Evolutionary conservation across 1,140 invertebrate species (phyloP).

Genomic region (Dreissena polymorpha): DNA sequence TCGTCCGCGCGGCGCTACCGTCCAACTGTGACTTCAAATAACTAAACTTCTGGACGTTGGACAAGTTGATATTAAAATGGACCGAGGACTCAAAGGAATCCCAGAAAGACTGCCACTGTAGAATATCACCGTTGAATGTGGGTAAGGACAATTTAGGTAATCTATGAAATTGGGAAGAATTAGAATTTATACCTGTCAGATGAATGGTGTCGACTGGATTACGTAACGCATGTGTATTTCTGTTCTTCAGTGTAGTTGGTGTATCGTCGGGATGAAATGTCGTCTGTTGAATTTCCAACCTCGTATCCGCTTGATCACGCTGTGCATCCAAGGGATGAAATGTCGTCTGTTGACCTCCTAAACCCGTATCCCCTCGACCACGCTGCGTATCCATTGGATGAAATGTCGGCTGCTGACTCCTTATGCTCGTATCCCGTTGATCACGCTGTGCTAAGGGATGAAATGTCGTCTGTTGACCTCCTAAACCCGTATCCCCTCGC

Average conservation of each 20-base stretch:
- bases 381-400: too few relatives aligned
- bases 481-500: not conserved
- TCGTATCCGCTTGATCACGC: too few relatives aligned
- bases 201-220: too few relatives aligned
- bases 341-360: too few relatives aligned
- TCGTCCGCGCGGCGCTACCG: conserved; percentile 10
- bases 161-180: conserved; percentile 4
- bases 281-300: too few relatives aligned
- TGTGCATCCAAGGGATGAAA: too few relatives aligned
- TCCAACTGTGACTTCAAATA: conserved; percentile 48
- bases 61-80: conserved; percentile 35
- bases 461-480: not conserved
- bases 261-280: too few relatives aligned
- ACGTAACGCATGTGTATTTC: too few relatives aligned
- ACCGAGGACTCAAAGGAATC: conserved; percentile 44
- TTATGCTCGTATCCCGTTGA: too few relatives aligned
- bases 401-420: not conserved
- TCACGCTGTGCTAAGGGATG: not conserved
- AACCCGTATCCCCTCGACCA: too few relatives aligned
- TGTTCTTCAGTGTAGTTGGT: not conserved
- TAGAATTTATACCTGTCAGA: not conserved
- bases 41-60: conserved; percentile 38
- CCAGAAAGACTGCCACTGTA: conserved; percentile 52
- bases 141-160: conserved; percentile 49
- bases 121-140: conserved; percentile 38